Evolutionary conservation across 2,888 invertebrate species (phyloP).

Genomic region (Fragum whitleyi): DNA sequence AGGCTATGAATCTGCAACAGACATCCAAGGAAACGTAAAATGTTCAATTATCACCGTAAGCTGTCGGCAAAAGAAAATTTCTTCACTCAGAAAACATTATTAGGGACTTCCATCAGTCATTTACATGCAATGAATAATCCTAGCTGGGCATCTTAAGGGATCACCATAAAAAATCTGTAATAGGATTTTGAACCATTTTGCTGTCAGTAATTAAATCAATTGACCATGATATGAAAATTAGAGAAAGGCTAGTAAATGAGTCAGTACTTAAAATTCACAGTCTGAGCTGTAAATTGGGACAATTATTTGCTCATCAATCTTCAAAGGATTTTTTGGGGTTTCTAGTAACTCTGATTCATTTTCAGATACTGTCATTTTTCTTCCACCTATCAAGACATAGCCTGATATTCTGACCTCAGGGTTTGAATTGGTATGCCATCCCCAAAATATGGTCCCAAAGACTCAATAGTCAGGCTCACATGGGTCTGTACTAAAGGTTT

Average conservation of each 20-base stretch:
- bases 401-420: too few relatives aligned
- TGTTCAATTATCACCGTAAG: slow-evolving; percentile 46
- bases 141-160: slow-evolving; percentile 28
- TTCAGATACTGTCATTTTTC: too few relatives aligned
- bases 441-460: too few relatives aligned
- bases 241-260: slow-evolving; percentile 15
- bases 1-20: slow-evolving; percentile 17
- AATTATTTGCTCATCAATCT: slow-evolving; percentile 14
- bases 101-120: slow-evolving; percentile 27
- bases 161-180: slow-evolving; percentile 39
- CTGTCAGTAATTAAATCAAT: slow-evolving; percentile 52
- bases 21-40: slow-evolving; percentile 35
- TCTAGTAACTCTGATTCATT: neutral
- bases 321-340: neutral
- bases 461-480: too few relatives aligned
- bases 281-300: slow-evolving; percentile 9
- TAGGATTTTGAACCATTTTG: slow-evolving; percentile 41
- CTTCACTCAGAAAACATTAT: slow-evolving; percentile 28
- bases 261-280: slow-evolving; percentile 27
- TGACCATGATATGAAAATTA: slow-evolving; percentile 52
- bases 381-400: too few relatives aligned
- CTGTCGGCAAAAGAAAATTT: slow-evolving; percentile 1
- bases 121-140: slow-evolving; percentile 52
- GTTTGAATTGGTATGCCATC: too few relatives aligned
- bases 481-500: too few relatives aligned